Conservation (phyloP, 2,113 vertebrate genomes). For the Leucopsar rothschildi region DNA sequence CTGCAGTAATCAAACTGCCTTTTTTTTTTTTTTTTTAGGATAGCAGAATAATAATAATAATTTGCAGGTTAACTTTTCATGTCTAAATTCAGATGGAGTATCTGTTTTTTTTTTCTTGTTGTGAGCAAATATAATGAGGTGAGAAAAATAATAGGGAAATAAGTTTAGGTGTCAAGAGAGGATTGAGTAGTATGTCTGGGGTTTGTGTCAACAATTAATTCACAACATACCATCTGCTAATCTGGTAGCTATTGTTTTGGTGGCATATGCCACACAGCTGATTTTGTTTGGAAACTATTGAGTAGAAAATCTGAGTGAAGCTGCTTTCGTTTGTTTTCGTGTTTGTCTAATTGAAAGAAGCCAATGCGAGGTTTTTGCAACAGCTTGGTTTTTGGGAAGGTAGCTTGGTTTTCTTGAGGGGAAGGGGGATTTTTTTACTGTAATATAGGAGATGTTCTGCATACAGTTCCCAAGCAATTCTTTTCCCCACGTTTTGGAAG, state of each 20-base stretch:
- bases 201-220: slow-evolving; percentile 48
- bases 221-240: slow-evolving; percentile 26
- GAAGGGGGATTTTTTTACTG: background rate
- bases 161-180: background rate
- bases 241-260: slow-evolving; percentile 47
- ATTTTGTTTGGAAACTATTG: slow-evolving; percentile 15
- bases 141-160: slow-evolving; percentile 9
- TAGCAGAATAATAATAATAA: background rate
- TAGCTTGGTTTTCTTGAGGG: background rate
- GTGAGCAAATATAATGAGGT: background rate
- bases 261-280: background rate
- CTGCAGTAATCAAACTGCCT: background rate
- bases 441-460: background rate
- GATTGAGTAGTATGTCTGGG: background rate
- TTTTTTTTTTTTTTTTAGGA: background rate
- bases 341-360: background rate
- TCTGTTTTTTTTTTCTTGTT: background rate
- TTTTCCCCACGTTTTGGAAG: background rate
- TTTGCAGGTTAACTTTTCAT: background rate
- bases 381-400: background rate
- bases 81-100: background rate
- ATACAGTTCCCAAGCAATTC: background rate
- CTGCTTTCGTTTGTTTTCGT: background rate
- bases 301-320: background rate
- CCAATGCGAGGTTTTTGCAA: background rate